Base-by-base conservation (phyloP, 1,140 invertebrate genomes). In the Parapsyche elsis region DNA sequence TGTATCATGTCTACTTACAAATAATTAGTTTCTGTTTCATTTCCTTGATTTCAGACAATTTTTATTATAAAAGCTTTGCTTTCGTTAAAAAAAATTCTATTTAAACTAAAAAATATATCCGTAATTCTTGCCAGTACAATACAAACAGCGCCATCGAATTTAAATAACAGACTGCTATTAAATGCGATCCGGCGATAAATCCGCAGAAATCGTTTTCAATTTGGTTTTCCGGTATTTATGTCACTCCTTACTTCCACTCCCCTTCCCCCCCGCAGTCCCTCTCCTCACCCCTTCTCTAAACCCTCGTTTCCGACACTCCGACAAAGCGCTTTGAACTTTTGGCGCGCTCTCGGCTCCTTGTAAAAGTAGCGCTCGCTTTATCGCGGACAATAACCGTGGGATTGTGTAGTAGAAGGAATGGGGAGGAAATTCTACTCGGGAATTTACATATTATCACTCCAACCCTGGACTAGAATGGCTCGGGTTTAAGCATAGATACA, bases 371-470 rank as follows among this genome's bases (percentile, higher is more conserved):
- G 49, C 26, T 77, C 57, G 49, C 75, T 77, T 77, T 77, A 77
- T 77, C 75, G 75, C 75, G 57, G 23, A 77, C 75, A 77, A 77
- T 77, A 77, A 77, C 75, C 46, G 75, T 77, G 53, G 75, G 49
- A 77, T 77, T 77, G 59, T 77, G 61, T 77, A 23, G 30, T 53
- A 38, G 44, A 77, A 57, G 75, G 26, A 30, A 38, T 19, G 75
- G 23, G 74, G 75, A 73, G 26, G 30, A 73, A 23, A 73, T 73
- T 45, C 71, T 73, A 16, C 71, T 16, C 1, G 75, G 57, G 59
- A 77, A 77, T 77, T 77, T 77, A 77, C 75, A 77, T 77, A 77
- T 77, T 77, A 77, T 77, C 75, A 77, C 75, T 77, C 57, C 30
- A 5, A 21, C 75, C 53, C 57, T 53, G 59, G 64, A 67, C 16